Conservation (phyloP, 2,113 vertebrate species). For the Sinocyclocheilus grahami region DNA sequence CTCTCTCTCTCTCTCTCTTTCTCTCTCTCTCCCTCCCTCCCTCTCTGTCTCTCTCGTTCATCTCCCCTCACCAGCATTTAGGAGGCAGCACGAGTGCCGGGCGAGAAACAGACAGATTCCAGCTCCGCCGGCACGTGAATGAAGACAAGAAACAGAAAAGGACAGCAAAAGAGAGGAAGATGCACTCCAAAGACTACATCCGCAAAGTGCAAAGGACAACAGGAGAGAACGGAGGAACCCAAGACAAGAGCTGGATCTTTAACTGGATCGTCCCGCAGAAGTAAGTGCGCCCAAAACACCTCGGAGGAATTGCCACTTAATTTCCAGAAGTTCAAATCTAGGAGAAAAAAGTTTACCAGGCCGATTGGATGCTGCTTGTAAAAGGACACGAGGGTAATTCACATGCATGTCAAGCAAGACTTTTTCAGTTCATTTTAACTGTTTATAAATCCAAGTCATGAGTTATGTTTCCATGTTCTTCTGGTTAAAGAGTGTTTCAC, state of each 20-base stretch:
- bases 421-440: not conserved
- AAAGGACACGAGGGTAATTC: not conserved
- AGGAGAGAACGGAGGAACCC: slow-evolving; percentile 40
- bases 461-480: not conserved
- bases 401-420: not conserved
- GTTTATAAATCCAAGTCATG: not conserved
- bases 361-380: not conserved
- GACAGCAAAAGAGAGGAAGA: not conserved
- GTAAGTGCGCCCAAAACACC: slow-evolving; percentile 44
- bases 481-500: not conserved
- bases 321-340: slow-evolving; percentile 23
- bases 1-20: not conserved
- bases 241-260: slow-evolving; percentile 8
- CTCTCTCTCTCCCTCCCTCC: slow-evolving; percentile 56
- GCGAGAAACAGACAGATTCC: slow-evolving; percentile 59
- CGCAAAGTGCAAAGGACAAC: slow-evolving; percentile 20
- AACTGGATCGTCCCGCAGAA: slow-evolving; percentile 58
- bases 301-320: not conserved
- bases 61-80: slow-evolving; percentile 74
- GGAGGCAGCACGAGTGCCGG: slow-evolving; percentile 38
- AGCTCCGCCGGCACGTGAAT: slow-evolving; percentile 41
- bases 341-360: not conserved
- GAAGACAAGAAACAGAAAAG: not conserved
- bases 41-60: slow-evolving; percentile 68
- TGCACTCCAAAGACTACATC: not conserved